Conservation (phyloP, 37 sponge, comb jelly and placozoan species). For the Eunapius fragilis region DNA sequence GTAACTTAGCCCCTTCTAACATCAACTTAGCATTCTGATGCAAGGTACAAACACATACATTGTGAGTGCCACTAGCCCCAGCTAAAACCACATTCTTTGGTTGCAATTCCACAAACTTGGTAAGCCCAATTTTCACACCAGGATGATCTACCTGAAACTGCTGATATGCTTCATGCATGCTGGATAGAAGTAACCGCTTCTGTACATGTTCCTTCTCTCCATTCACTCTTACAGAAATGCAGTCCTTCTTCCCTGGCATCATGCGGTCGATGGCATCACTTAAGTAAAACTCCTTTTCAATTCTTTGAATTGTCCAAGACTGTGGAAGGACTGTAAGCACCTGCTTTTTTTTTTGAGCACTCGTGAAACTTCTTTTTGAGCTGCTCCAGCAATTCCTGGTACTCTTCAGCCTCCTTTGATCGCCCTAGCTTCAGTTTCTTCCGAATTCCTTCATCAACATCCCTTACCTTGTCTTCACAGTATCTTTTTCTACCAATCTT, state of each 20-base stretch:
- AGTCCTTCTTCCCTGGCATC: slow-evolving; percentile 68
- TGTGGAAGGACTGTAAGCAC: no score
- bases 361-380: no score
- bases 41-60: slow-evolving; percentile 53
- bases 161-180: slow-evolving; percentile 36
- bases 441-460: neutral
- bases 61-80: slow-evolving; percentile 51
- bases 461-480: neutral
- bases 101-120: slow-evolving; percentile 52
- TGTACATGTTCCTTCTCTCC: slow-evolving; percentile 10
- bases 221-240: slow-evolving; percentile 9
- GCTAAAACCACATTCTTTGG: slow-evolving; percentile 40
- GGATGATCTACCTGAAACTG: slow-evolving; percentile 38
- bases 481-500: neutral
- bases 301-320: no score
- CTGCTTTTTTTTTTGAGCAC: no score
- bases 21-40: slow-evolving; percentile 70
- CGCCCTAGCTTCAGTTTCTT: neutral
- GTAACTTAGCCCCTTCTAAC: slow-evolving; percentile 26
- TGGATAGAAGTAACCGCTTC: slow-evolving; percentile 43
- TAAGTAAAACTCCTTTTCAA: slow-evolving; percentile 14
- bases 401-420: no score
- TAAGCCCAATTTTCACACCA: slow-evolving; percentile 38
- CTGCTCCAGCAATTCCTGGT: no score
- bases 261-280: slow-evolving; percentile 25